Evolutionary conservation across 2,113 vertebrate species (phyloP), one percentile per base, ranked within the genome.

Genomic region (Chloropsis hardwickii): DNA sequence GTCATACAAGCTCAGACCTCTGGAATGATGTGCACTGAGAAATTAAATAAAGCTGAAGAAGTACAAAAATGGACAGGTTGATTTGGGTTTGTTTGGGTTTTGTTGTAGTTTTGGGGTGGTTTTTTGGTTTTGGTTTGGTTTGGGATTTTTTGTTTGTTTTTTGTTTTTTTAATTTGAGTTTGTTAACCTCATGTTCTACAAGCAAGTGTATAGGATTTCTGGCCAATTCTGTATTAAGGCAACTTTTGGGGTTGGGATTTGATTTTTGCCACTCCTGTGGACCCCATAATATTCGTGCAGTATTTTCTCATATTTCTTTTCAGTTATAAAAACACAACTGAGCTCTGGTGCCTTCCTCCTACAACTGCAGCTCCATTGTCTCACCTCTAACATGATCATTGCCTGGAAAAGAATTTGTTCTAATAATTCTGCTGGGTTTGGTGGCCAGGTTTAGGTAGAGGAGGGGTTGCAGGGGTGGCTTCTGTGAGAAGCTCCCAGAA

Each of bases 81-180:
- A 0, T 37, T 58, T 37, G 10, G 5, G 2, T 37, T 64, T 23
- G 0, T 15, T 48, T 10, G 7, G 0, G 1, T 4, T 48, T 40
- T 64, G 18, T 17, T 73, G 51, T 28, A 8, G 23, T 29, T 79
- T 44, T 23, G 7, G 19, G 8, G 16, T 56, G 6, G 2, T 6
- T 40, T 27, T 60, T 37, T 57, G 0, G 2, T 10, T 61, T 53
- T 9, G 11, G 12, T 57, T 40, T 56, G 4, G 0, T 76, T 35
- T 69, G 3, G 0, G 11, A 1, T 33, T 37, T 51, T 40, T 39
- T 22, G 11, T 35, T 51, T 29, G 20, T 23, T 19, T 7, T 10
- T 29, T 28, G 29, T 8, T 29, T 56, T 57, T 53, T 54, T 1
- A 2, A 5, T 48, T 48, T 33, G 14, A 39, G 0, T 24, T 45